Base-by-base conservation (phyloP, 2,888 invertebrate genomes). In the Pammene aurita region DNA sequence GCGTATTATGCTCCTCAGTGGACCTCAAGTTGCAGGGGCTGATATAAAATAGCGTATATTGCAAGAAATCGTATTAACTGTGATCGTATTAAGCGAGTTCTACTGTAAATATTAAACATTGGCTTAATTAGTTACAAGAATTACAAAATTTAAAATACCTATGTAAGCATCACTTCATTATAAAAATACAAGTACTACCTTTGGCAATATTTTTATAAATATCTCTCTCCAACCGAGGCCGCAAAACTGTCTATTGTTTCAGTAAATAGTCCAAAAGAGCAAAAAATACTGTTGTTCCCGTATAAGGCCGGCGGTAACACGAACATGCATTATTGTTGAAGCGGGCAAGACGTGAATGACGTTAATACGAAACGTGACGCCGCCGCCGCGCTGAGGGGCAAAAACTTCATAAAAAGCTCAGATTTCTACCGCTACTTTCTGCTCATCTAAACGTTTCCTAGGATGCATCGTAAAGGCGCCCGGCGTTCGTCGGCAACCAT, bases 361-460 rank as follows among this genome's bases (percentile, higher is more conserved):
- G 76, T 75, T 82, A 80, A 80, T 80, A 81, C 73, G 76, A 77
- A 76, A 79, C 79, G 80, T 81, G 81, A 78, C 74, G 75, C 71
- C 71, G 72, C 70, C 74, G 75, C 71, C 71, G 72, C 67, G 72
- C 62, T 54, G n/a, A 41, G 62, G 10, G 10, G 38, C 38, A 62
- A 62, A 62, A 62, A 26, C 61, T 41, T 62, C 41, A 41, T 62
- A 38, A 62, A 35, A 62, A 50, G 6, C 50, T 18, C 62, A 6
- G 13, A 41, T 62, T 18, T 11, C 16, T 35, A 35, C 35, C 0
- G 16, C 35, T 35, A 50, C 38, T 50, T 46, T 6, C 50, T 26
- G 13, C 44, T 13, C 18, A 2, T 52, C 52, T 26, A n/a, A 34
- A 34, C 54, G 9, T 26, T 18, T 50, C 13, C 18, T 16, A 11